Base-by-base conservation (phyloP, 2,113 vertebrate species). In the Xiphorhynchus elegans region DNA sequence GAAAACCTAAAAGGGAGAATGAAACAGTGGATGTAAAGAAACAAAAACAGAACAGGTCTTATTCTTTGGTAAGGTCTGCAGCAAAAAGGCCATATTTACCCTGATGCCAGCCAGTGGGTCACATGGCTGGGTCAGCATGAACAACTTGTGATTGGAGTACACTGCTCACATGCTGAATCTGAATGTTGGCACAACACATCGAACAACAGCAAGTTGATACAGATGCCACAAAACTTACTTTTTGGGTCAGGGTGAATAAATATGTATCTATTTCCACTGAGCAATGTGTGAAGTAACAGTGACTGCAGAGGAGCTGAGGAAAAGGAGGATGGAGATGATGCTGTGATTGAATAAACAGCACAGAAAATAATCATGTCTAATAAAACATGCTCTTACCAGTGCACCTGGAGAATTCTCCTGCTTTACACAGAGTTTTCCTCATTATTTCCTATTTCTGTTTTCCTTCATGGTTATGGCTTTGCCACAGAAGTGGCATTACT, bases 401-500 rank as follows among this genome's bases (percentile, higher is more conserved):
- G 83, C 75, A 94, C 68, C 82, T 70, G 52, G 72, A 94, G 90
- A 37, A 94, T 93, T 93, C 79, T 84, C 39, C 69, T 62, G 59
- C 82, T 93, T 95, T 89, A 70, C 46, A 44, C 58, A 70, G 55
- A 56, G 40, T 83, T 90, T 88, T 83, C 79, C 55, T 95, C 76
- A 77, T 96, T 77, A 93, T 91, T 93, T 88, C 70, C 46, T 85
- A 3, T 70, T 85, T 88, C 84, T 91, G 50, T 85, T 90, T 96
- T 82, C 60, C 83, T 88, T 86, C 85, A 83, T 75, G 67, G 42
- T 69, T 90, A 62, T 44, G 67, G 87, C 35, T 86, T 96, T 91
- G 55, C 64, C 60, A 69, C 82, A 81, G 84, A 94, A 93, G 68
- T 80, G 35, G 55, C 50, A 74, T 63, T 86, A 63, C 64, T 81